Percentiles rank a stretch among this genome's conserved stretches.
Conservation (phyloP, 53 echinoderm and acorn worm genomes). For the Pentamera pediparva region DNA sequence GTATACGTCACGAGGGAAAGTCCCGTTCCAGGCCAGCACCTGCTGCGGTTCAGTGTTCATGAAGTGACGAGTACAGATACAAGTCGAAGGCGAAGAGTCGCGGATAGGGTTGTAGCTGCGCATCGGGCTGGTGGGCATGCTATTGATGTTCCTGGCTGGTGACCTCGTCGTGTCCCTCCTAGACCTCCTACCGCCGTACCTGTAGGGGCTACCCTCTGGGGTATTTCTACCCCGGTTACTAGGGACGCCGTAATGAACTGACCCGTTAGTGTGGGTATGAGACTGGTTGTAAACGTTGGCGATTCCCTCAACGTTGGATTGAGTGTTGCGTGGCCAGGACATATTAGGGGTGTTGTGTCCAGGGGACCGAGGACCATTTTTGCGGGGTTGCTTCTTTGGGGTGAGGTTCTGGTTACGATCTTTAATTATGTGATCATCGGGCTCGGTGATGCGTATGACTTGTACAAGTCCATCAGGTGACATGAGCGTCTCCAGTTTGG, state of each 20-base stretch:
- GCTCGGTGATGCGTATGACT: slow-evolving; percentile 69
- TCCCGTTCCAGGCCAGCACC: slow-evolving; percentile 95
- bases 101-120: slow-evolving; percentile 54
- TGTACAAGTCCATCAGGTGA: slow-evolving; percentile 76
- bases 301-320: slow-evolving; percentile 45
- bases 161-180: slow-evolving; percentile 75
- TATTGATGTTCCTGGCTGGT: slow-evolving; percentile 64
- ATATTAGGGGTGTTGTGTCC: slow-evolving; percentile 48
- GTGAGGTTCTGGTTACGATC: slow-evolving; percentile 37
- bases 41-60: slow-evolving; percentile 68
- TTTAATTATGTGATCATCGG: slow-evolving; percentile 38
- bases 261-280: slow-evolving; percentile 53
- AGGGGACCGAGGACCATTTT: slow-evolving; percentile 59
- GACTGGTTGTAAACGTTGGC: slow-evolving; percentile 57
- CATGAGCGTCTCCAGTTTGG: slow-evolving; percentile 79
- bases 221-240: slow-evolving; percentile 50
- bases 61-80: slow-evolving; percentile 55
- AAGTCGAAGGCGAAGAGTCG: slow-evolving; percentile 68
- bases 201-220: slow-evolving; percentile 65
- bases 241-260: slow-evolving; percentile 44
- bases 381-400: slow-evolving; percentile 61
- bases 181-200: slow-evolving; percentile 70
- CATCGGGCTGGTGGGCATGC: slow-evolving; percentile 84
- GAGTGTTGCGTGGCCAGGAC: slow-evolving; percentile 68
- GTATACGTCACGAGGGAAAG: slow-evolving; percentile 92